phyloP scores from a whole-genome alignment of 2,113 vertebrate genomes.

The Petrocephalus microphthalmus region DNA sequence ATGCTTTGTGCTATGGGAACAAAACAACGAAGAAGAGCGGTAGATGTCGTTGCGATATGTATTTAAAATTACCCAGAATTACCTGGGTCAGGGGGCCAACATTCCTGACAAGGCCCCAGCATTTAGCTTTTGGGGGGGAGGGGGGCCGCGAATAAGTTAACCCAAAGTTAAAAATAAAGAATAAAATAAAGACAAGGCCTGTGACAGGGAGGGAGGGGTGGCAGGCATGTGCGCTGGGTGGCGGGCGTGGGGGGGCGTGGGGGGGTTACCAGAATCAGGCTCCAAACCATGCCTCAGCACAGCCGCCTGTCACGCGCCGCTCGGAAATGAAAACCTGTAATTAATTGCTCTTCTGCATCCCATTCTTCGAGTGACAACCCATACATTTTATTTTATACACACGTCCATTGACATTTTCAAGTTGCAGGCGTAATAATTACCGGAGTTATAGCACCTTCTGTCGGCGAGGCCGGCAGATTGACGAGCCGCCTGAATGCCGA shows the following conservation, averaged over 20 bases:
- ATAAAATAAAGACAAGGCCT: not conserved
- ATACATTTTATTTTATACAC: conserved; percentile 72
- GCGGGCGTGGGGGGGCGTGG: conserved; percentile 18
- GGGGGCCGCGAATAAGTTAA: not conserved
- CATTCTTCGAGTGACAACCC: conserved; percentile 65
- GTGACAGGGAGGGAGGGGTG: not conserved
- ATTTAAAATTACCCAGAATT: not conserved
- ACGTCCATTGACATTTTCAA: conserved; percentile 67
- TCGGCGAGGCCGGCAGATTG: conserved; percentile 33
- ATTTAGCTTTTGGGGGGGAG: not conserved
- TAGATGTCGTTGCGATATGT: not conserved
- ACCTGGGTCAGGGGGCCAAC: not conserved
- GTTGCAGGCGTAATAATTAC: conserved; percentile 69
- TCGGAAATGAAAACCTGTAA: conserved; percentile 71
- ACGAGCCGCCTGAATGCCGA: conserved; percentile 56
- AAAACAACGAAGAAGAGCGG: not conserved
- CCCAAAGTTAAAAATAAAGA: not conserved
- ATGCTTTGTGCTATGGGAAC: not conserved
- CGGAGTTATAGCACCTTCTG: conserved; percentile 60
- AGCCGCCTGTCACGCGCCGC: conserved; percentile 55
- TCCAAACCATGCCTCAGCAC: not conserved
- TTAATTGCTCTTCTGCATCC: conserved; percentile 72
- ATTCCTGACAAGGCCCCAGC: not conserved
- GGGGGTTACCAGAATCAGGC: conserved; percentile 23
- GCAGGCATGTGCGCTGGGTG: conserved; percentile 19